Percentiles rank a stretch among this genome's conserved stretches.
Conservation (phyloP, 1,140 invertebrate genomes). For the Agrypnia vestita region DNA sequence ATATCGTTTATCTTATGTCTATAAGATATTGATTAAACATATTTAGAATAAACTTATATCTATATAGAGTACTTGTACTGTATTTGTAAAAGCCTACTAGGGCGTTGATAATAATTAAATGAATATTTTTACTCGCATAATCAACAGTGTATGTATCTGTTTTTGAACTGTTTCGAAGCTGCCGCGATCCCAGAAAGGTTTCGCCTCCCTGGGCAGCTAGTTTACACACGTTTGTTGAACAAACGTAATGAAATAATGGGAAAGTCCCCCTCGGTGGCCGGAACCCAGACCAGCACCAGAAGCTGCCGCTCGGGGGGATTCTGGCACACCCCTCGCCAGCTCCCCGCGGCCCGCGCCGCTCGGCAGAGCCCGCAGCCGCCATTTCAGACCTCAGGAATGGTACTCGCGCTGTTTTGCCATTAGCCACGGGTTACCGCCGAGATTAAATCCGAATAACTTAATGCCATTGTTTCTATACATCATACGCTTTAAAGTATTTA, state of each 20-base stretch:
- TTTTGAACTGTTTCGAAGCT: no score
- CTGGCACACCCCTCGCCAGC: background rate
- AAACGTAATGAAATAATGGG: slow-evolving; percentile 61
- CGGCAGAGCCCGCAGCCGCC: slow-evolving; percentile 14
- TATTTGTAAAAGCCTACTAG: no score
- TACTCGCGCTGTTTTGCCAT: slow-evolving; percentile 44
- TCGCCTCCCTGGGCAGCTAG: slow-evolving; percentile 29
- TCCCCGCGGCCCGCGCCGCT: slow-evolving; percentile 13
- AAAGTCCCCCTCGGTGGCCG: slow-evolving; percentile 48
- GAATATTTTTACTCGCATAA: no score
- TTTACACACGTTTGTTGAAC: slow-evolving; percentile 59
- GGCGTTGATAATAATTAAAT: no score
- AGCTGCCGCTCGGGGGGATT: slow-evolving; percentile 35
- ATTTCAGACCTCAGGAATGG: slow-evolving; percentile 42
- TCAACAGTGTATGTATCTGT: no score
- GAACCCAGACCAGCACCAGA: no score
- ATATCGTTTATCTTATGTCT: no score
- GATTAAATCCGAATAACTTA: slow-evolving; percentile 59
- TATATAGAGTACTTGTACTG: no score
- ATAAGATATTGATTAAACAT: no score
- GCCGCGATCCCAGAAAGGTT: slow-evolving; percentile 6
- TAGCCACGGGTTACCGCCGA: slow-evolving; percentile 55
- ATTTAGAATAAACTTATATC: no score
- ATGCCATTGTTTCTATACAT: slow-evolving; percentile 59
- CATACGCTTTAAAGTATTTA: slow-evolving; percentile 58